A percentile compares a stretch with the other conserved stretches of the same genome.
Conservation (phyloP, 2,888 invertebrate species). For the Morinoia aosen region DNA sequence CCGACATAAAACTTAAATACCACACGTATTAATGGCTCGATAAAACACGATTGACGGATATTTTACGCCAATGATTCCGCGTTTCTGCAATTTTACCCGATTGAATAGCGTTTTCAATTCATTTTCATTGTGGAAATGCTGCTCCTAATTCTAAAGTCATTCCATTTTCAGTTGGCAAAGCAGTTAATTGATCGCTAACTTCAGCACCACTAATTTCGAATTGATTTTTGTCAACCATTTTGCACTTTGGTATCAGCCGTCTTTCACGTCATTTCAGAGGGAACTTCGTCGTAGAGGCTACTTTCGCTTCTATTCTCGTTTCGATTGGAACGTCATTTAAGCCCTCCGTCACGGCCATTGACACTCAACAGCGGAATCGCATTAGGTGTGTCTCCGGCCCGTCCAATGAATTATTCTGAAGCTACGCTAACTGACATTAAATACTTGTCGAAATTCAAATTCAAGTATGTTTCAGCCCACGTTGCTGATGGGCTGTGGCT, state of each 20-base stretch:
- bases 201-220: not conserved
- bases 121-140: too few relatives aligned
- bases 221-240: too few relatives aligned
- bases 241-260: not conserved
- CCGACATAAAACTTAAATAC: not conserved
- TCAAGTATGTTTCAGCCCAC: not conserved
- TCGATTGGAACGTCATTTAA: not conserved
- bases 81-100: not conserved
- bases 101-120: not conserved
- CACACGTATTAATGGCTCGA: not conserved
- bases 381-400: constrained; percentile 45
- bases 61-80: not conserved
- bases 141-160: not conserved
- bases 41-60: not conserved
- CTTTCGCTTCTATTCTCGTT: not conserved
- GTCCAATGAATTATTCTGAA: constrained; percentile 13
- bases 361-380: constrained; percentile 37
- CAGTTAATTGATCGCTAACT: not conserved
- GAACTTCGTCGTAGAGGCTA: not conserved
- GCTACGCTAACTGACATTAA: not conserved
- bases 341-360: constrained; percentile 5
- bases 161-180: not conserved
- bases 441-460: not conserved
- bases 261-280: not conserved
- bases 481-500: not conserved